Evolutionary conservation across 35 echinoderm and acorn worm genomes (phyloP).

Genomic region (Chiridota heheva): DNA sequence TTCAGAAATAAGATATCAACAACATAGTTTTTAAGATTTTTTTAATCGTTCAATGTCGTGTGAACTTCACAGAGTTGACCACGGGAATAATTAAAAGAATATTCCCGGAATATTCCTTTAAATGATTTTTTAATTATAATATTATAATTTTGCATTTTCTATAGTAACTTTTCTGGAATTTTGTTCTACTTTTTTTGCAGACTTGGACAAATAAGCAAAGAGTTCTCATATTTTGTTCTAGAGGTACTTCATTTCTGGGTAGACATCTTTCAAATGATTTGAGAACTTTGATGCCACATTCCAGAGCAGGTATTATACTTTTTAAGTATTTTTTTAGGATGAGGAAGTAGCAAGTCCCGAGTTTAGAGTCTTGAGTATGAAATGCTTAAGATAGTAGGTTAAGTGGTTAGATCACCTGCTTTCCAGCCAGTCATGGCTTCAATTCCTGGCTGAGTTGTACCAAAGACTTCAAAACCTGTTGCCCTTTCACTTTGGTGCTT

Average conservation of each 20-base stretch:
- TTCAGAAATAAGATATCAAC: no score
- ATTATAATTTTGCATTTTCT: no score
- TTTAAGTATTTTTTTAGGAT: not conserved
- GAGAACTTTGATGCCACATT: constrained; percentile 80
- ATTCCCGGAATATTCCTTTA: no score
- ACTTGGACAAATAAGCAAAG: constrained; percentile 84
- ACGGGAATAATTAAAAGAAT: no score
- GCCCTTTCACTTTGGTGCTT: not conserved
- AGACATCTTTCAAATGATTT: constrained; percentile 78
- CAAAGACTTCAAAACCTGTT: constrained; percentile 1
- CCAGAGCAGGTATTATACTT: constrained; percentile 63
- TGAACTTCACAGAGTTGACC: no score
- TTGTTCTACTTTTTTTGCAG: no score
- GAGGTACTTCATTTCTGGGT: constrained; percentile 71
- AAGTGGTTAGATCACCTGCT: not conserved
- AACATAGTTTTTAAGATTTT: no score
- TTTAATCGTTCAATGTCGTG: no score
- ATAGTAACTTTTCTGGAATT: no score
- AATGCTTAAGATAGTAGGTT: not conserved
- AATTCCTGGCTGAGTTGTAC: not conserved
- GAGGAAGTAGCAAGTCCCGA: not conserved
- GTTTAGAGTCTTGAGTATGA: not conserved
- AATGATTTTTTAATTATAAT: no score
- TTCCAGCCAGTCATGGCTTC: constrained; percentile 19
- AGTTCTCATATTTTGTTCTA: constrained; percentile 63